These are phyloP conservation scores for Fukomys damarensis DNA, from an alignment of 2,113 vertebrate genomes.

Conservation along the genomic window DNA sequence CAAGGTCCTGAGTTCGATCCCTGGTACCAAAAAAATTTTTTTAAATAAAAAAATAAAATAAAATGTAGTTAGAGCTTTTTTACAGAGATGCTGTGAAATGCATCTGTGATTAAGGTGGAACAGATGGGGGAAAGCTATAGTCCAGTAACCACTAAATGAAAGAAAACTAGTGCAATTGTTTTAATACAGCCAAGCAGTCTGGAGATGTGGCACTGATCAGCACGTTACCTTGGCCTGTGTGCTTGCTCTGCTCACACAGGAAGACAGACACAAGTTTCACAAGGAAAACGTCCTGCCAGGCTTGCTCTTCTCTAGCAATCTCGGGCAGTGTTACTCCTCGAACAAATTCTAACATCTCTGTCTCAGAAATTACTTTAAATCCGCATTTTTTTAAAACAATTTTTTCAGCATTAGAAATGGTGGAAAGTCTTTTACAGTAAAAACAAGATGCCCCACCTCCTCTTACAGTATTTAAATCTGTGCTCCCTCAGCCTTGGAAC, in stretches of 20 bases:
- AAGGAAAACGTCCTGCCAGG: rapidly evolving
- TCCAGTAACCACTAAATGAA: background rate
- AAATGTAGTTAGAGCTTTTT: background rate
- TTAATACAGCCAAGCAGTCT: background rate
- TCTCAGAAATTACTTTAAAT: background rate
- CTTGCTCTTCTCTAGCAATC: background rate
- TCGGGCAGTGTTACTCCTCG: background rate
- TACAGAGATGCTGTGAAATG: background rate
- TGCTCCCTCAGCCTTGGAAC: background rate
- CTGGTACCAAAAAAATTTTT: too few species aligned
- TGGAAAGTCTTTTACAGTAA: background rate
- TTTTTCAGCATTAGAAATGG: background rate
- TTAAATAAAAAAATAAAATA: too few species aligned
- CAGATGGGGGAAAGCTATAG: background rate
- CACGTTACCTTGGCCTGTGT: rapidly evolving
- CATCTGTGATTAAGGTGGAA: background rate
- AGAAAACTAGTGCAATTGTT: background rate
- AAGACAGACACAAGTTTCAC: background rate
- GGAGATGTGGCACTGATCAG: background rate
- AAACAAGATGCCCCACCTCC: background rate
- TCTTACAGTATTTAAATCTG: background rate
- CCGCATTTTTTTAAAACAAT: background rate
- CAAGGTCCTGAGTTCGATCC: too few species aligned
- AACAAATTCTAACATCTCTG: background rate
- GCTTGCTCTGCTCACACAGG: background rate